Evolutionary conservation across 2,797 vertebrate genomes (phyloP), one percentile per base, ranked within the genome.

Genomic region (Uromys caudimaculatus): DNA sequence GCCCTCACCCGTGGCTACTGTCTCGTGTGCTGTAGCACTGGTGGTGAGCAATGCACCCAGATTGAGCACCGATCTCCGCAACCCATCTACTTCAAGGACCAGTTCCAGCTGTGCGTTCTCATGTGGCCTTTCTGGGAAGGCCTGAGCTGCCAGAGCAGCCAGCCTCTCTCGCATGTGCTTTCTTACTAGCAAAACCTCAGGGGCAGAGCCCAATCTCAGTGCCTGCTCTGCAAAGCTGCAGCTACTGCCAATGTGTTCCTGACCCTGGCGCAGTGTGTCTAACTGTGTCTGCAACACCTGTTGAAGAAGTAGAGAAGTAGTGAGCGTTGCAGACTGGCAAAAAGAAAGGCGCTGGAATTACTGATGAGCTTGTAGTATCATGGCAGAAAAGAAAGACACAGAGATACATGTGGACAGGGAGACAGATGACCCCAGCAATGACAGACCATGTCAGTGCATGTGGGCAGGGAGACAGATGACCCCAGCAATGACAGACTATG

Each of bases 101-200:
- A 99, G 99, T 95, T 99, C 99, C 90, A 99, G 98, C 97, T 99
- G 99, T 4, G 99, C 99, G 0, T 99, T 99, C 98, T 99, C 99
- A 0, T 99, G 99, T 0, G 99, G 99, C 75, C 98, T 98, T 93
- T 99, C 99, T 0, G 99, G 99, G 97, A 99, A 99, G 95, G 99
- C 99, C 13, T 99, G 99, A 2, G 98, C 98, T 0, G 99, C 99
- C 98, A 99, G 97, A 3, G 99, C 99, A 0, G 99, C 98, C 67
- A 99, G 99, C 16, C 99, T 98, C 98, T 99, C 99, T 0, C 99
- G 99, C 99, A 99, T 99, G 98, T 99, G 99, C 98, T 99, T 99
- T 83, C 99, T 99, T 77, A 99, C 99, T 29, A 99, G 97, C 96
- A 99, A 98, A 94, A 99, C 99, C 96, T 99, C 98, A 0, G 98